Evolutionary conservation across 2,888 invertebrate species (phyloP), one percentile per base, ranked within the genome.

Genomic region (Endotricha flammealis): DNA sequence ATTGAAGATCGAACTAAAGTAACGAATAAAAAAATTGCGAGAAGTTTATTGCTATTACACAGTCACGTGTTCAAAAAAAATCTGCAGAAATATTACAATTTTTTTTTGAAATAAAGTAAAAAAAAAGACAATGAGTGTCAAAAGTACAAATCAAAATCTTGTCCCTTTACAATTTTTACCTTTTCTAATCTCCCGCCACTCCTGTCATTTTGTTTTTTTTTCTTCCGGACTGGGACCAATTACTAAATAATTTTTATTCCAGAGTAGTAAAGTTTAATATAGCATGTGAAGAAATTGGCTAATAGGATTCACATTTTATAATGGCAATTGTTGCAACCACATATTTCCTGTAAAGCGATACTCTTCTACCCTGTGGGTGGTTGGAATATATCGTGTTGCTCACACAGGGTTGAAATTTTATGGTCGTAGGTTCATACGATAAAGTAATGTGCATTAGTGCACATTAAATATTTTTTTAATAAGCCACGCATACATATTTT

Each of bases 281-380:
- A 14, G 29, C 11, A 10, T 29, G 13, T 20, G 12, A 13, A 12
- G 17, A 9, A 29, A 8, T 27, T 39, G 32, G 32, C 40, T 39
- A 40, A 42, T 35, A 44, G 29, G 50, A 57, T 61, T 57, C 55
- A 52, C 50, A 57, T 61, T 58, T 54, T 61, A 54, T 68, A 69
- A 64, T 57, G n/a, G 63, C 70, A 73, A 75, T 78, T 70, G 72
- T 71, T 62, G 65, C 68, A 70, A 74, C 73, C 65, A 62, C 58
- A 59, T 56, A 69, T 73, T 79, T 83, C 85, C 85, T 81, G 83
- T 83, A 81, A 85, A 63, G 53, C 45, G 68, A 80, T 71, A 79
- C 66, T 48, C 43, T 53, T 62, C 60, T 59, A 49, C 50, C 59
- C 64, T 56, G 71, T 76, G 76, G 77, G 76, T 75, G 72, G 73